phyloP scores from a whole-genome alignment of 2,113 vertebrate genomes.

The Passer montanus region DNA sequence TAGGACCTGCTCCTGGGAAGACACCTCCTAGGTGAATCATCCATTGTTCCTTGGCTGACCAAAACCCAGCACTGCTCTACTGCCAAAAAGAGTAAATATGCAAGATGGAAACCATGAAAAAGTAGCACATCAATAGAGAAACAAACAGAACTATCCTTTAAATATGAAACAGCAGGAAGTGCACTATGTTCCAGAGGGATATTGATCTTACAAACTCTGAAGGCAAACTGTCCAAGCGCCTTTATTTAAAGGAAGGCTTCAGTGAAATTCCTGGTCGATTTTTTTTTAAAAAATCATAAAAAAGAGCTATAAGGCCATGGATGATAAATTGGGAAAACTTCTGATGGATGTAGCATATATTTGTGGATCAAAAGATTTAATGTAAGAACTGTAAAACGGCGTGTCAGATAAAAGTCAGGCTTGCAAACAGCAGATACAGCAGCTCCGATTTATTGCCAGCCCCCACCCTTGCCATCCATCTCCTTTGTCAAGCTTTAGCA shows the following conservation, averaged over 20 bases:
- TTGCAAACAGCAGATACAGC: neutral
- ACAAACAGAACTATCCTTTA: conserved; percentile 8
- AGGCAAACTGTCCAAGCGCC: neutral
- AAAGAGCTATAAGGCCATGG: neutral
- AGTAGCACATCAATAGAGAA: neutral
- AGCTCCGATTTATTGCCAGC: neutral
- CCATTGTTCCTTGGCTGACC: neutral
- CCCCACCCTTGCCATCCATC: neutral
- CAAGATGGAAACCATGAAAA: neutral
- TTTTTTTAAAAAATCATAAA: neutral
- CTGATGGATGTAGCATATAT: conserved; percentile 8
- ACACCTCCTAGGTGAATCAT: neutral
- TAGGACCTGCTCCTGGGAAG: neutral
- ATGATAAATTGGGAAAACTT: conserved; percentile 27
- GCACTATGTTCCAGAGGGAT: neutral
- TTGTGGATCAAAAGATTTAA: conserved; percentile 36
- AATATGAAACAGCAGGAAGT: neutral
- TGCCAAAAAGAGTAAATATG: neutral
- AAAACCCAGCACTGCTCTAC: neutral
- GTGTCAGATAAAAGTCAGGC: conserved; percentile 6
- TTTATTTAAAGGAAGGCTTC: conserved; percentile 18
- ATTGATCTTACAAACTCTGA: conserved; percentile 1
- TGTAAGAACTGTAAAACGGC: neutral
- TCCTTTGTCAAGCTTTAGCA: neutral
- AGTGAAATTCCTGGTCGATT: neutral